Percentiles rank a stretch among this genome's conserved stretches.
Evolutionary conservation across 1,140 invertebrate species (phyloP).

Genomic region (Trigoniulus corallinus): DNA sequence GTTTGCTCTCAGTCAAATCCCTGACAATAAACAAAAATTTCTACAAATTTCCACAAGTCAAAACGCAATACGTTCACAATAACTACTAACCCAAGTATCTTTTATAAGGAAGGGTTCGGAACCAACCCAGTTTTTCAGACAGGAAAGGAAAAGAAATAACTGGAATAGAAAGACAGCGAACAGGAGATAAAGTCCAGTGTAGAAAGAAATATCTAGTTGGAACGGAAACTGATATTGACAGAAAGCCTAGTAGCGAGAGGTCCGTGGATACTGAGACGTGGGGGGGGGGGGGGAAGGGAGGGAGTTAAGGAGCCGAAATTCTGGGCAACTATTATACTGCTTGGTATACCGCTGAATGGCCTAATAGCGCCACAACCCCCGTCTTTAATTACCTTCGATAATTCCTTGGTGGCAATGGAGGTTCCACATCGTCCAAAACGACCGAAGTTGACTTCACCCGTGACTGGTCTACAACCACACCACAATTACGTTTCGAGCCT

Average conservation of each 20-base stretch:
- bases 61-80: neutral
- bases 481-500: neutral
- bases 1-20: neutral
- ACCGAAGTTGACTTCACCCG: neutral
- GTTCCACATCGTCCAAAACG: neutral
- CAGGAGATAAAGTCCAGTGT: too few relatives aligned
- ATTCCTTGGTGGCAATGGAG: neutral
- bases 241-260: too few relatives aligned
- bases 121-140: too few relatives aligned
- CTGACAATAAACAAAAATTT: neutral
- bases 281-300: too few relatives aligned
- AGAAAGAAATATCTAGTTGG: too few relatives aligned
- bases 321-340: neutral
- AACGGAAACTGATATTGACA: too few relatives aligned
- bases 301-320: too few relatives aligned
- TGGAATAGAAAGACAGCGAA: too few relatives aligned
- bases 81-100: neutral
- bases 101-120: neutral
- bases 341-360: neutral
- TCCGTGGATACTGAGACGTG: too few relatives aligned
- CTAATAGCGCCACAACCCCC: neutral
- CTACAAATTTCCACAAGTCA: neutral
- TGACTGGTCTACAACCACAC: neutral
- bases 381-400: neutral
- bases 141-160: too few relatives aligned